Evolutionary conservation across 2,797 vertebrate genomes (phyloP), one percentile per base, ranked within the genome.

Genomic region (Spinibarbus caldwelli): DNA sequence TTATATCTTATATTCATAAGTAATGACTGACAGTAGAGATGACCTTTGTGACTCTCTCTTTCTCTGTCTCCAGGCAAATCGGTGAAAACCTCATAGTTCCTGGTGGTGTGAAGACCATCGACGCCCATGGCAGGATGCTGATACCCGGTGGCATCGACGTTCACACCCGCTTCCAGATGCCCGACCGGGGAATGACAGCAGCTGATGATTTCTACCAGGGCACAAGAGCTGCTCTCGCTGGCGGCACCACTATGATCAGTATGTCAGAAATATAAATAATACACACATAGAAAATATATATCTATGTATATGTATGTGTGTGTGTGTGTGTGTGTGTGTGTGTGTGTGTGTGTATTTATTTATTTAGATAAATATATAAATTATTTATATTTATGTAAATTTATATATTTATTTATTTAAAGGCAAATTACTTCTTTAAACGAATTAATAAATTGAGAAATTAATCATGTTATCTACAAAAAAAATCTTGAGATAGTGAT

Each of bases 241-340:
- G 98, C 2, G 98, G 98, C 83, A 98, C 97, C 59, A 99, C 98
- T 75, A 99, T 98, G 97, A 98, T 99, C 94, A 96, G 98, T 99
- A 95, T 89, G 97, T 83, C 59, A 45, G 4, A 45, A 12, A 43
- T 4, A 45, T 12, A 45, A 12, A 43, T 12, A 21, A 52, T n/a
- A n/a, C n/a, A n/a, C n/a, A n/a, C n/a, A n/a, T n/a, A n/a, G n/a
- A n/a, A 10, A 2, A 9, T 10, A 43, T 43, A n/a, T n/a, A n/a
- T n/a, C n/a, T n/a, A n/a, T n/a, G n/a, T n/a, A n/a, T n/a, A n/a
- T n/a, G n/a, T n/a, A n/a, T n/a, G n/a, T n/a, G n/a, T n/a, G n/a
- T n/a, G n/a, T n/a, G n/a, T n/a, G n/a, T n/a, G n/a, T n/a, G n/a
- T n/a, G n/a, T n/a, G n/a, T n/a, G n/a, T n/a, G n/a, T n/a, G n/a